A percentile compares a stretch with the other conserved stretches of the same genome.
Evolutionary conservation across 2,797 vertebrate genomes (phyloP).

Genomic region (Catostomus latipinnis): DNA sequence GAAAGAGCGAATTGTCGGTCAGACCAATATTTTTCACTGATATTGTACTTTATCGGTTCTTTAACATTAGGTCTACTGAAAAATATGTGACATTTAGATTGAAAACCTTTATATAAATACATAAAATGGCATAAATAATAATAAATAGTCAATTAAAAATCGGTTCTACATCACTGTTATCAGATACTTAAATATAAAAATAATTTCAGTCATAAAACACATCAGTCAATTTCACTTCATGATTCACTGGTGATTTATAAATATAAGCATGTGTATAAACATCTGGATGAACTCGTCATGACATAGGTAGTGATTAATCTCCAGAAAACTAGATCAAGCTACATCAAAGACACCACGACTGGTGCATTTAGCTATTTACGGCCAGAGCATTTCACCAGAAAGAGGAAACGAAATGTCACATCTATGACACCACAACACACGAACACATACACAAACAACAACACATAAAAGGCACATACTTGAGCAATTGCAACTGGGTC

Average conservation of each 20-base stretch:
- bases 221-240: no score
- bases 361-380: background rate
- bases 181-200: no score
- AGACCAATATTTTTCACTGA: no score
- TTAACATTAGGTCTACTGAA: no score
- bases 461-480: slow-evolving; percentile 25
- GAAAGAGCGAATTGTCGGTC: no score
- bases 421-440: background rate
- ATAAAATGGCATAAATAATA: no score
- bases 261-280: slow-evolving; percentile 1
- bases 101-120: no score
- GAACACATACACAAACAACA: slow-evolving; percentile 17
- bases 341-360: background rate
- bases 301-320: background rate
- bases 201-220: no score
- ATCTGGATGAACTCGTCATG: slow-evolving; percentile 15
- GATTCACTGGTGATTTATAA: background rate
- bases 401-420: slow-evolving; percentile 5
- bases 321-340: background rate
- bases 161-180: no score
- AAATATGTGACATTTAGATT: no score
- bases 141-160: no score
- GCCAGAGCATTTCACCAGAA: slow-evolving; percentile 14
- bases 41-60: no score
- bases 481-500: slow-evolving; percentile 54